Conservation (phyloP, 2,113 vertebrate species). For the Orycteropus afer region DNA sequence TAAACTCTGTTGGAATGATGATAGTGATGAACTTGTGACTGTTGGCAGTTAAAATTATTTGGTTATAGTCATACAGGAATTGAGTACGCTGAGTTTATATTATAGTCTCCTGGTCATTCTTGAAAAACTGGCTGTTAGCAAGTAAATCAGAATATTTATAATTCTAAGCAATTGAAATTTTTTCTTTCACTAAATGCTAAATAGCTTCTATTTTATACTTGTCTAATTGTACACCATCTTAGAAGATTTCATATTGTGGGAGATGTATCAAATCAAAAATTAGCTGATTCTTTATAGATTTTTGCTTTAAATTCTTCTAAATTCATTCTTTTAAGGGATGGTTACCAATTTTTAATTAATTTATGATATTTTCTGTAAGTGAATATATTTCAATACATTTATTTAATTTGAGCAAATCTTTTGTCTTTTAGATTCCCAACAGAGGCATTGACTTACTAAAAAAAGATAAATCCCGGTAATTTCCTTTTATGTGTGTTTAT, state of each 20-base stretch:
- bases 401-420: conserved; percentile 28
- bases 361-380: neutral
- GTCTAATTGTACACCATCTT: neutral
- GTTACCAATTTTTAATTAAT: neutral
- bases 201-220: neutral
- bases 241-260: neutral
- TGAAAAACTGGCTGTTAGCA: neutral
- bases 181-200: neutral
- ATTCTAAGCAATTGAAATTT: neutral
- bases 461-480: conserved; percentile 91
- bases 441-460: conserved; percentile 89
- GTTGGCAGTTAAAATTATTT: neutral
- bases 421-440: conserved; percentile 88
- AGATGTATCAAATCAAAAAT: neutral
- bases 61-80: neutral
- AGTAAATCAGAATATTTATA: neutral
- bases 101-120: neutral
- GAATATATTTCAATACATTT: conserved; percentile 16
- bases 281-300: neutral
- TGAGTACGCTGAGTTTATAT: neutral
- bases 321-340: neutral
- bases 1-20: neutral
- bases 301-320: neutral
- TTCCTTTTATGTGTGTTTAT: conserved; percentile 8
- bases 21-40: neutral